Conservation (phyloP, 64 coral and sea anemone species). For the Hydrozoanthus tunicans region DNA sequence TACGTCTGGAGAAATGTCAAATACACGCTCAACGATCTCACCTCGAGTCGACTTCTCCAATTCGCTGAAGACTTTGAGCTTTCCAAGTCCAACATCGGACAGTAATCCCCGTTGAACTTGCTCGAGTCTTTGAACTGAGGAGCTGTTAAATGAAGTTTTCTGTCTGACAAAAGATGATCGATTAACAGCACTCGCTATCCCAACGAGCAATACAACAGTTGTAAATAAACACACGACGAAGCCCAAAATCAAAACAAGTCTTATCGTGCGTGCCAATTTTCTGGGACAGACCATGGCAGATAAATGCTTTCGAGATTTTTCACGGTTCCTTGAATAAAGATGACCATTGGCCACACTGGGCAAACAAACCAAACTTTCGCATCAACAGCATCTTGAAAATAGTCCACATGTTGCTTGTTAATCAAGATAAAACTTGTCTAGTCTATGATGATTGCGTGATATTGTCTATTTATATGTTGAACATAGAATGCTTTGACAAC, state of each 20-base stretch:
- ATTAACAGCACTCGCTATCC: slow-evolving; percentile 17
- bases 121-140: neutral
- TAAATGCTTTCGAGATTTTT: neutral
- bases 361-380: neutral
- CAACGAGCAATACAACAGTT: slow-evolving; percentile 17
- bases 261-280: slow-evolving; percentile 18
- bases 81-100: slow-evolving; percentile 4
- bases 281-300: slow-evolving; percentile 47
- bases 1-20: slow-evolving; percentile 54
- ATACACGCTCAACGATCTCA: slow-evolving; percentile 59
- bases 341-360: neutral
- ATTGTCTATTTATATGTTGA: slow-evolving; percentile 7
- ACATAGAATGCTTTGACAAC: neutral
- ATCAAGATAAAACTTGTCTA: neutral
- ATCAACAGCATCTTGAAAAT: slow-evolving; percentile 3
- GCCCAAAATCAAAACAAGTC: neutral
- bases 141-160: neutral
- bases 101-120: slow-evolving; percentile 51
- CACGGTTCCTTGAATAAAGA: neutral
- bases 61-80: slow-evolving; percentile 26
- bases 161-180: neutral
- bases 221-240: slow-evolving; percentile 13
- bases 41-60: slow-evolving; percentile 36
- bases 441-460: slow-evolving; percentile 14
- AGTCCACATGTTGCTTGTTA: neutral